Percentiles rank a stretch among this genome's conserved stretches.
Conservation (phyloP, 2,113 vertebrate genomes). For the Oplegnathus fasciatus region DNA sequence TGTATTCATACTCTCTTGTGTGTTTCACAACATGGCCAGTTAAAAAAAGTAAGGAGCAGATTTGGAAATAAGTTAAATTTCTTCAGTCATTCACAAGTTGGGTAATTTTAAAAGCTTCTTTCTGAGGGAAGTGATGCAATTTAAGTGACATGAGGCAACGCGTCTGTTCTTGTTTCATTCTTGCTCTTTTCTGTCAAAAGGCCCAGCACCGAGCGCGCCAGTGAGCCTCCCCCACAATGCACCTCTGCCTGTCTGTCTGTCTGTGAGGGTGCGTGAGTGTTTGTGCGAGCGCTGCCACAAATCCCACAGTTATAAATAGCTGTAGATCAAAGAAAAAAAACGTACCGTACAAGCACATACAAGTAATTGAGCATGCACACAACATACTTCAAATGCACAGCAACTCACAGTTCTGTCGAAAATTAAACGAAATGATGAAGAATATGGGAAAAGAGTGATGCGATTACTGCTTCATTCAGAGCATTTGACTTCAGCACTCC, state of each 20-base stretch:
- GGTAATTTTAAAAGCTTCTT: background rate
- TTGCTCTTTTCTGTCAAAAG: constrained; percentile 39
- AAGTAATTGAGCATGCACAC: constrained; percentile 20
- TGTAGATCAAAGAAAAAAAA: constrained; percentile 64
- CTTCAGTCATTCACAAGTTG: constrained; percentile 9
- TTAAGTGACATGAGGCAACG: constrained; percentile 7
- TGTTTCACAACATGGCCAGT: constrained; percentile 6
- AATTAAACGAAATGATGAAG: background rate
- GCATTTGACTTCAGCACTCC: constrained; percentile 2
- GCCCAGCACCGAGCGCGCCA: constrained; percentile 9
- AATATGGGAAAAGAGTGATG: background rate
- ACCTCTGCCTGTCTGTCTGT: constrained; percentile 62
- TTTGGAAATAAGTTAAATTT: background rate
- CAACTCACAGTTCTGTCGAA: constrained; percentile 8
- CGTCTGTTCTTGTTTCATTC: constrained; percentile 40
- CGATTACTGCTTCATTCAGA: background rate
- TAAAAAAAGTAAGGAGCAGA: background rate
- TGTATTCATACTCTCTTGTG: constrained; percentile 1
- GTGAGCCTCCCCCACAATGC: constrained; percentile 64
- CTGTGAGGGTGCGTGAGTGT: constrained; percentile 37
- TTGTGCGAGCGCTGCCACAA: constrained; percentile 43
- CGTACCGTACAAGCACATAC: constrained; percentile 12
- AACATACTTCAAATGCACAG: constrained; percentile 4
- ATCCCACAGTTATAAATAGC: constrained; percentile 72
- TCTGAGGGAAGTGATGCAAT: constrained; percentile 36